phyloP scores from a whole-genome alignment of 2,797 vertebrate genomes.

The Xerus rutilus region DNA sequence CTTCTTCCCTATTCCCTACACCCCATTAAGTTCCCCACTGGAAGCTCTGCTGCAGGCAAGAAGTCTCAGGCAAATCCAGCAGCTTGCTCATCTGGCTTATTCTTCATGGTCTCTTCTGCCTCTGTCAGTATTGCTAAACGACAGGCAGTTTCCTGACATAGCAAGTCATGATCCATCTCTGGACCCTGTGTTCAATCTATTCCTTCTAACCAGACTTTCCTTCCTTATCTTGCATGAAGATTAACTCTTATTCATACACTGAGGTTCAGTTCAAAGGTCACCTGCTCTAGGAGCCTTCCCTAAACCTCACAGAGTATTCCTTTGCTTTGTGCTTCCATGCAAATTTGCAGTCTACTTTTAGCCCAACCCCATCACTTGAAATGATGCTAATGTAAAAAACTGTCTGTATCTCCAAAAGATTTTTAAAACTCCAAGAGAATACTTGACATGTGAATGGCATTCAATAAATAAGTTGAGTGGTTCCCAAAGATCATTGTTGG shows the following conservation, averaged over 20 bases:
- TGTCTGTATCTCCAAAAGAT: not conserved
- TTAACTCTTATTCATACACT: not conserved
- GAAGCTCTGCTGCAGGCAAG: not conserved
- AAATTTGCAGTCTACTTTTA: not conserved
- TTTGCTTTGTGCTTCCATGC: not conserved
- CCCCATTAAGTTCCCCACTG: accelerated
- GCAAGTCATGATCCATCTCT: not conserved
- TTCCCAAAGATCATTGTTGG: not conserved
- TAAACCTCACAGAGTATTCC: not conserved
- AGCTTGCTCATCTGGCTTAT: not conserved
- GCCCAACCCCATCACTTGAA: not conserved
- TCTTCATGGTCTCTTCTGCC: not conserved
- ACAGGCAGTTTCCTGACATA: not conserved
- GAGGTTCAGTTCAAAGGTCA: not conserved
- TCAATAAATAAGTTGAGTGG: not conserved
- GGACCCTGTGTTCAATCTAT: not conserved
- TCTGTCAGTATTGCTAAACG: not conserved
- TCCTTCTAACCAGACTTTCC: not conserved
- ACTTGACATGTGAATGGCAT: not conserved
- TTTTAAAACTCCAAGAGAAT: not conserved
- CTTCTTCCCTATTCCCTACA: not conserved
- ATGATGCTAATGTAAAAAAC: not conserved
- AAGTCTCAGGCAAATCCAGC: not conserved
- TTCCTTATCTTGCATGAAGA: not conserved
- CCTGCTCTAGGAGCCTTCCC: not conserved